phyloP scores from a whole-genome alignment of 35 echinoderm and acorn worm species.

The Holothuria glaberrima region DNA sequence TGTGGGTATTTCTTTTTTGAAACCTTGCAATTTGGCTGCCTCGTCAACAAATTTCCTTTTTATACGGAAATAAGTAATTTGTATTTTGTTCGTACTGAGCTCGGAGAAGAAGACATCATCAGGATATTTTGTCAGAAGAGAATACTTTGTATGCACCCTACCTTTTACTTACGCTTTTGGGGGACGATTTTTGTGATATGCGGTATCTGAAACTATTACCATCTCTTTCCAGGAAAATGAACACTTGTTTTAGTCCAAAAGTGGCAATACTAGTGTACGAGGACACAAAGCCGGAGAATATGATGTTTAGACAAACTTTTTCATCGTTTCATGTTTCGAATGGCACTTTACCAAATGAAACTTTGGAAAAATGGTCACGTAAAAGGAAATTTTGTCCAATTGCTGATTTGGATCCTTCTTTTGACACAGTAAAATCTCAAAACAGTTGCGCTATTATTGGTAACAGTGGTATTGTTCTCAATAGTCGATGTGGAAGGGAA shows the following conservation, averaged over 20 bases:
- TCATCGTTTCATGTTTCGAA: background rate
- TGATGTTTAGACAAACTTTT: background rate
- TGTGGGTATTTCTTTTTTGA: too few relatives aligned
- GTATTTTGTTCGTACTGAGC: too few relatives aligned
- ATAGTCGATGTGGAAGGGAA: background rate
- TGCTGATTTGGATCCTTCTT: background rate
- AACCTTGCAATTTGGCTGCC: too few relatives aligned
- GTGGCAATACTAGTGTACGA: background rate
- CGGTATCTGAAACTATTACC: background rate
- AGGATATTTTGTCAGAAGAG: too few relatives aligned
- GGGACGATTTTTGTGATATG: too few relatives aligned
- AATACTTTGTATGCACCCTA: too few relatives aligned
- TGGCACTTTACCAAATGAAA: background rate
- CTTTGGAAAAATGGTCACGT: background rate
- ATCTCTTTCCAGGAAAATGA: background rate
- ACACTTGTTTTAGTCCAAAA: background rate
- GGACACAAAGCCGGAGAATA: background rate
- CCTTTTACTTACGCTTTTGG: too few relatives aligned
- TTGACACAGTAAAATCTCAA: background rate
- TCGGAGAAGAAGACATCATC: too few relatives aligned
- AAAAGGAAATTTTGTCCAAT: background rate
- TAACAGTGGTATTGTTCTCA: background rate
- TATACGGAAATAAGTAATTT: too few relatives aligned
- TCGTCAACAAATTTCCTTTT: too few relatives aligned
- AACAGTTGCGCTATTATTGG: constrained; percentile 11